A percentile compares a stretch with the other conserved stretches of the same genome.
Conservation (phyloP, 1,140 invertebrate species). For the Drosophila parvula region DNA sequence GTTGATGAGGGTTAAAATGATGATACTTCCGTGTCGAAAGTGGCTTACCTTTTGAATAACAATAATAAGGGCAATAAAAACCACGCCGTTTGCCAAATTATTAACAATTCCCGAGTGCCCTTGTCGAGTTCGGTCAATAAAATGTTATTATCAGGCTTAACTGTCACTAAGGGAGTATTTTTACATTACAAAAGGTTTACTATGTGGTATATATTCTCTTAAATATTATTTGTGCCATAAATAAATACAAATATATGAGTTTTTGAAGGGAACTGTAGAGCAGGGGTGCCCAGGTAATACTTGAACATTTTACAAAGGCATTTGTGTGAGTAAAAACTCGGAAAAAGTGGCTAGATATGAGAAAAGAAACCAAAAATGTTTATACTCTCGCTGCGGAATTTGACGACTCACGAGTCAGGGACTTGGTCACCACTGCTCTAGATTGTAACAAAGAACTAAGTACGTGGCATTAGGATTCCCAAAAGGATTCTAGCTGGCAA, state of each 20-base stretch:
- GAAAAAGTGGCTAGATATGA: too few relatives aligned
- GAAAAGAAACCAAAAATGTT: too few relatives aligned
- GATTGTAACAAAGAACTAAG: too few relatives aligned
- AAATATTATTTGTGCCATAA: neutral
- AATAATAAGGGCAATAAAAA: constrained; percentile 2
- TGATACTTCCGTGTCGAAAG: neutral
- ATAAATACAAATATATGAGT: neutral
- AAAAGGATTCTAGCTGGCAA: neutral
- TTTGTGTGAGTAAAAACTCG: neutral
- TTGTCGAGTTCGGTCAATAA: too few relatives aligned
- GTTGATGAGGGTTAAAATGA: constrained; percentile 1
- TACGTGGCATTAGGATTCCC: neutral
- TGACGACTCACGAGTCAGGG: too few relatives aligned
- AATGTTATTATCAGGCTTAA: neutral
- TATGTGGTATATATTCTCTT: neutral
- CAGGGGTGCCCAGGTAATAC: neutral
- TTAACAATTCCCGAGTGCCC: neutral
- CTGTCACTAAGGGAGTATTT: neutral
- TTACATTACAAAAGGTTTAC: neutral
- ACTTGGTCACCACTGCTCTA: too few relatives aligned
- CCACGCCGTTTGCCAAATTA: neutral
- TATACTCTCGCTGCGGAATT: too few relatives aligned
- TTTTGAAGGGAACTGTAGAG: too few relatives aligned
- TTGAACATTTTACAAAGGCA: neutral
- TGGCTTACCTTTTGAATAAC: constrained; percentile 1